Evolutionary conservation across 2,888 invertebrate species (phyloP).

Genomic region (Drosophila paranaensis): DNA sequence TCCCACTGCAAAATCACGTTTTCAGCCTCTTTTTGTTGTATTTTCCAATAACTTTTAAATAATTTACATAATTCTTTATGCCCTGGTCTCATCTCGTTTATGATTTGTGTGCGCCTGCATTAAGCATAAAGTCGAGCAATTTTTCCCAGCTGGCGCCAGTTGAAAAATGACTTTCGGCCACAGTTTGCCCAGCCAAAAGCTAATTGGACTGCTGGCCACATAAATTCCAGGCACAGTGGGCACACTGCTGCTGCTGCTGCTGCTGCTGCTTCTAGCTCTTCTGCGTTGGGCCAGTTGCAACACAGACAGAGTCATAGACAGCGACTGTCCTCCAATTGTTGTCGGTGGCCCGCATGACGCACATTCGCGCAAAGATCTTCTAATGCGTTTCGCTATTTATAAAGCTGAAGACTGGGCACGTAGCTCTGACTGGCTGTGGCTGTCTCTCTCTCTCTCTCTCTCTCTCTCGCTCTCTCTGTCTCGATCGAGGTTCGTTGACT

Average conservation of each 20-base stretch:
- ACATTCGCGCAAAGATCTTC: constrained; percentile 55
- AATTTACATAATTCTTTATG: constrained; percentile 23
- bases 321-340: constrained; percentile 58
- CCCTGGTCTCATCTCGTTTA: constrained; percentile 15
- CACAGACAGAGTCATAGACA: constrained; percentile 25
- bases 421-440: constrained; percentile 13
- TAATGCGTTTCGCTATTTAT: constrained; percentile 66
- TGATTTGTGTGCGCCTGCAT: constrained; percentile 52
- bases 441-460: constrained; percentile 38
- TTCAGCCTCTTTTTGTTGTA: constrained; percentile 1
- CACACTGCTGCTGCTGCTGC: neutral
- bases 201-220: constrained; percentile 54
- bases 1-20: constrained; percentile 17
- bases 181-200: constrained; percentile 41
- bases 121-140: constrained; percentile 43
- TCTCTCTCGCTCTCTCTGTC: constrained; percentile 6
- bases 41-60: constrained; percentile 21
- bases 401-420: constrained; percentile 58
- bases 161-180: constrained; percentile 49
- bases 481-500: constrained; percentile 74
- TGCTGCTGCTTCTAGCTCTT: neutral
- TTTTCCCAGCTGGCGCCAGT: constrained; percentile 52
- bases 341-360: constrained; percentile 47
- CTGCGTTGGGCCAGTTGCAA: constrained; percentile 36
- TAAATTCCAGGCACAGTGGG: constrained; percentile 37